Base-by-base conservation (phyloP, 2,888 invertebrate species). In the Proisotoma minuta region DNA sequence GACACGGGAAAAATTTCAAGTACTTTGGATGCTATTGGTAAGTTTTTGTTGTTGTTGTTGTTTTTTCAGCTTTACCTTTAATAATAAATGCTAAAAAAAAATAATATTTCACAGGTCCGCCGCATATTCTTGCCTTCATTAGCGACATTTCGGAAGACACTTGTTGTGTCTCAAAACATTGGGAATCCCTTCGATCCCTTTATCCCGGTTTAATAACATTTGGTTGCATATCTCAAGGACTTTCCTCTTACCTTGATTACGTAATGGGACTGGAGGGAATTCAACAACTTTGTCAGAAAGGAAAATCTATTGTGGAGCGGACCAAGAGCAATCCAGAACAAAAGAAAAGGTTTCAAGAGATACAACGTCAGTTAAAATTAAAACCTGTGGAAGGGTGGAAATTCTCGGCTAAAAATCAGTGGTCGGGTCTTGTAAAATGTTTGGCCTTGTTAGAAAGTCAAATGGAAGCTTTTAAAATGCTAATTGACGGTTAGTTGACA, bases 51-150 rank as follows among this genome's bases (percentile, higher is more conserved):
- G 8, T n/a, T n/a, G n/a, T n/a, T n/a, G n/a, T n/a, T n/a, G n/a
- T n/a, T n/a, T n/a, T n/a, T n/a, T n/a, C n/a, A n/a, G n/a, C n/a
- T n/a, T n/a, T n/a, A n/a, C n/a, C n/a, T n/a, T n/a, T n/a, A n/a
- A n/a, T n/a, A n/a, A n/a, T n/a, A n/a, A n/a, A n/a, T n/a, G n/a
- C n/a, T 34, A 10, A 15, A 34, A 34, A 34, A 8, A 34, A 34
- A 34, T 34, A 34, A 10, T 34, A 60, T 2, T 59, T 60, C 49
- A 60, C 60, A 43, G 65, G 65, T 20, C 34, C 62, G n/a, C 56
- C 50, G 52, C 62, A 65, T 62, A 62, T 65, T 1, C 62, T 65
- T 22, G 65, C 65, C 20, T 65, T 65, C 29, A 59, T 65, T 59
- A 60, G 62, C 53, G 65, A 62, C 47, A 40, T 62, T 28, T 54